Evolutionary conservation across 2,888 invertebrate species (phyloP), one percentile per base, ranked within the genome.

Genomic region (Melolontha melolontha): DNA sequence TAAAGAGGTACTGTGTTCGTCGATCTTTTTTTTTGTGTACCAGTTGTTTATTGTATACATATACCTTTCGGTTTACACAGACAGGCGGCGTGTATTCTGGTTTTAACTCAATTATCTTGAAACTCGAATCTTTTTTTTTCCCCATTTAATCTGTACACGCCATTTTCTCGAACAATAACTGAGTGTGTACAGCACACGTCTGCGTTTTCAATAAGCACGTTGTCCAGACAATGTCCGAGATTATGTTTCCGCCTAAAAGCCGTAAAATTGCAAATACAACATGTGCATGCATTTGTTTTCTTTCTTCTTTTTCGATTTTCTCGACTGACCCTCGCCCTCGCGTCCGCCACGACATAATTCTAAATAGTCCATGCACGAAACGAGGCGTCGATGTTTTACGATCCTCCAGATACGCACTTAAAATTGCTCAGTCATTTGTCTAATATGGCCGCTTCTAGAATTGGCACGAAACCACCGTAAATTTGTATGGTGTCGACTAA

Each of bases 41-140:
- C 22, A 42, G 34, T 68, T 69, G 77, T 78, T 78, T 78, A 75
- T 76, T 77, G 75, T 76, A 76, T 65, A 77, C 75, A 75, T 71
- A 74, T 62, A 14, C 59, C 42, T 62, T 62, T 75, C 72, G 68
- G 51, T 10, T 10, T 6, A 10, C 70, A 70, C 62, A 17, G 68
- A 71, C 68, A 64, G 73, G 67, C 74, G 69, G 67, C 69, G 71
- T 69, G 64, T 64, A 64, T 70, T 67, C 72, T 70, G 75, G 74
- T 74, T 78, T 79, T 78, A 77, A 77, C 78, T 79, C 77, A 79
- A 79, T 79, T 79, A 79, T 79, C 75, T 77, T 74, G 78, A 79
- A 79, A 79, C 77, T 74, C 69, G 77, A 78, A 73, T 73, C 75
- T 78, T 76, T 76, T 74, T 74, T 34, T 8, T 74, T 69, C 41